Evolutionary conservation across 2,797 vertebrate genomes (phyloP), one percentile per base, ranked within the genome.

Genomic region (Semotilus atromaculatus): DNA sequence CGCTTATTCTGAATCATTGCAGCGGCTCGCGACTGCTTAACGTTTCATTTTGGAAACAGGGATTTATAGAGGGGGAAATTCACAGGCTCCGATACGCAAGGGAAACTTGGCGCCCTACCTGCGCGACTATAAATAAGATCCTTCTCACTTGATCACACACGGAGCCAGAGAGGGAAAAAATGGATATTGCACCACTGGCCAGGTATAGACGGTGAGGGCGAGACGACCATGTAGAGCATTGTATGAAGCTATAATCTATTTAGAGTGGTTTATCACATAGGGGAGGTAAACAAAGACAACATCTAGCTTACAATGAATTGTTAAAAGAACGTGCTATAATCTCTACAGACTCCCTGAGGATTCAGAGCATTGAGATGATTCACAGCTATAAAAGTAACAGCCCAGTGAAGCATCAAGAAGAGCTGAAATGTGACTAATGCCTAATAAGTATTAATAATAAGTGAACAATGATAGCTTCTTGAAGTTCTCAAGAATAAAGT

Each of bases 1-100:
- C 43, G 86, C 91, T 93, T 90, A 90, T 91, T 93, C 90, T 89
- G 90, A 92, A 92, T 92, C 91, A 89, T 88, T 82, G 89, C 92
- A 91, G 86, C 38, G 48, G 86, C 90, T 89, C 85, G 87, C 77
- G 80, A 81, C 90, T 89, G 91, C 90, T 91, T 87, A 90, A 88
- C 51, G 87, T 88, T 93, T 92, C 86, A 92, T 93, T 93, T 91
- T 87, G 87, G 92, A 93, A 92, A 91, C 90, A 84, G 89, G 91
- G 90, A 93, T 93, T 93, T 93, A 93, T 92, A 81, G 83, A 85
- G 19, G 60, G 64, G 55, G 87, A 87, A 84, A 86, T 88, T 87
- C 78, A 36, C 75, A 81, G 89, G 86, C 71, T 85, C 87, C 79
- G 76, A 87, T 83, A 89, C 76, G 83, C 86, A 51, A 88, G 84